Conservation (phyloP, 1,140 invertebrate species). For the Mizuhopecten yessoensis region DNA sequence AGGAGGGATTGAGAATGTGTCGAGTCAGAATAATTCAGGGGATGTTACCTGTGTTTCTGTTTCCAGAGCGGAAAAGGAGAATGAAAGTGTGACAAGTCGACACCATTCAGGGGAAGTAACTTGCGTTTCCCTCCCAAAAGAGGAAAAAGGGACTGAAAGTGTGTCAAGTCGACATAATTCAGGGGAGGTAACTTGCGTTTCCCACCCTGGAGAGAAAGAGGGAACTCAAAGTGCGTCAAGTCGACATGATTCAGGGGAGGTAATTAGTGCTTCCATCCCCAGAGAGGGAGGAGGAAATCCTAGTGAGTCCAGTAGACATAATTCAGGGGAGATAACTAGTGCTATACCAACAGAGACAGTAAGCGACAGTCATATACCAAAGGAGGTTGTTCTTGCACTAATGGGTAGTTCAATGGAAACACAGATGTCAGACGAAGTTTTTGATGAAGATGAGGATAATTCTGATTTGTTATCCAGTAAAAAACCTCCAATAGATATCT, state of each 20-base stretch:
- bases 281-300: neutral
- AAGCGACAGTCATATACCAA: neutral
- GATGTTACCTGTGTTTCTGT: neutral
- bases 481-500: neutral
- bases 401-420: constrained; percentile 14
- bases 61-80: neutral
- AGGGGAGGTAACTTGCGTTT: neutral
- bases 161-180: neutral
- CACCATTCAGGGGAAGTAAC: neutral
- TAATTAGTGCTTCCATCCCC: neutral
- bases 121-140: neutral
- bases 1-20: neutral
- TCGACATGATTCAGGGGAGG: neutral
- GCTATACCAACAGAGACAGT: neutral
- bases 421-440: constrained; percentile 24
- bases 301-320: neutral
- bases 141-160: neutral
- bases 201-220: neutral
- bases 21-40: constrained; percentile 1
- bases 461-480: neutral
- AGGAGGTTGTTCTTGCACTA: neutral
- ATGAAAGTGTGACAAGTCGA: neutral
- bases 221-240: neutral
- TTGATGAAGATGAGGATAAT: neutral
- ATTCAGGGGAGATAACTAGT: constrained; percentile 22